Evolutionary conservation across 2,113 vertebrate genomes (phyloP), one percentile per base, ranked within the genome.

Genomic region (Turnix velox): DNA sequence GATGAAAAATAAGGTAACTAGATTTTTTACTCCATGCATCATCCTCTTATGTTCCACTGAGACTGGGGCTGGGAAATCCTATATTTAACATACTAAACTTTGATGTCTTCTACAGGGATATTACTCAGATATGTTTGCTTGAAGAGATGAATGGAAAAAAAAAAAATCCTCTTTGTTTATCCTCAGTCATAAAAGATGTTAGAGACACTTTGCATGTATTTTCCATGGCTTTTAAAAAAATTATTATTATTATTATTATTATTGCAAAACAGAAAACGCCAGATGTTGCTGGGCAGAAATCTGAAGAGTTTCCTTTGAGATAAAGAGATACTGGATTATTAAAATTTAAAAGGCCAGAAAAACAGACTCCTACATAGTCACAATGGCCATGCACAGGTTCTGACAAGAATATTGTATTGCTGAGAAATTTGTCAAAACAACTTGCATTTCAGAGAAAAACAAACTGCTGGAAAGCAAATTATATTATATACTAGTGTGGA

Each of bases 101-200:
- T 97, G 93, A 96, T 95, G 93, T 91, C 90, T 95, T 97, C 94
- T 96, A 80, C 85, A 97, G 94, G 54, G 71, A 93, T 84, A 76
- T 82, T 89, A 74, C 87, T 96, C 66, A 93, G 71, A 76, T 92
- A 76, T 37, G 45, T 94, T 96, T 92, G 83, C 58, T 91, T 93
- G 55, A 94, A 94, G 57, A 83, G 61, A 76, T 75, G 78, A 94
- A 95, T 85, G 67, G 55, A 80, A 95, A 86, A 96, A 96, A 93
- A 37, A 95, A 86, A 96, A 96, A 93, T 33, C 35, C 46, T 83
- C 85, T 82, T 92, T 95, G 65, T 97, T 97, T 97, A 96, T 94
- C 89, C 88, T 92, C 76, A 87, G 84, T 71, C 72, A 87, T 93
- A 92, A 96, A 97, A 95, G 82, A 91, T 65, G 35, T 84, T 90